Base-by-base conservation (phyloP, 1,140 invertebrate genomes). In the Pachypsylla venusta region DNA sequence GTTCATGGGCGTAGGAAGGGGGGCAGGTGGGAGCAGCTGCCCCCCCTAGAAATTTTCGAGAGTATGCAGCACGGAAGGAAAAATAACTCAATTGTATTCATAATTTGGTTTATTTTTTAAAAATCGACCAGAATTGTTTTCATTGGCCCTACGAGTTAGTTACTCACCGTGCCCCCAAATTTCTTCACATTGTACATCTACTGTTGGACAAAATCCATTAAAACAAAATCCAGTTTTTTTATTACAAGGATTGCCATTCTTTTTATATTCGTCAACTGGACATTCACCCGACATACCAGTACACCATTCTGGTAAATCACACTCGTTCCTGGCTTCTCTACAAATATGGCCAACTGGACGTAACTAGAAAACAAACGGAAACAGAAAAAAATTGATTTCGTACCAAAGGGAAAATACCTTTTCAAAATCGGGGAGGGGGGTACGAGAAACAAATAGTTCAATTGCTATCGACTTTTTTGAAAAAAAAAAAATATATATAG, bases 281-380 rank as follows among this genome's bases (percentile, higher is more conserved):
- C 93, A 98, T 61, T 89, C 77, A 0, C 91, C 92, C 40, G 77
- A 79, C 12, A 84, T 77, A 1, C 94, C 94, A 53, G 85, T 81
- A 71, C 94, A 98, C 25, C 83, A 81, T 70, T 98, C 94, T 24
- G 92, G 87, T 14, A 98, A 75, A 75, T 98, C 94, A 72, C 94
- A 98, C 69, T 96, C 93, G 69, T 89, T 93, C 53, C 79, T 79
- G 1, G 87, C 77, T 20, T 85, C 81, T 1, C 93, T 80, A 71
- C 94, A 97, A 10, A 88, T 70, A 22, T 83, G 78, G 24, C 89
- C 89, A 25, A 77, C 76, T 1, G 81, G 74, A 56, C 83, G 78
- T 19, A 95, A 74, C 89, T 93, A 71, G 7, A 70, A 67, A 48
- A 60, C 62, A 60, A 63, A 57, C 59, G 40, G 58, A 56, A 59